Evolutionary conservation across 2,797 vertebrate genomes (phyloP).

Genomic region (Oryzias dopingdopingensis): DNA sequence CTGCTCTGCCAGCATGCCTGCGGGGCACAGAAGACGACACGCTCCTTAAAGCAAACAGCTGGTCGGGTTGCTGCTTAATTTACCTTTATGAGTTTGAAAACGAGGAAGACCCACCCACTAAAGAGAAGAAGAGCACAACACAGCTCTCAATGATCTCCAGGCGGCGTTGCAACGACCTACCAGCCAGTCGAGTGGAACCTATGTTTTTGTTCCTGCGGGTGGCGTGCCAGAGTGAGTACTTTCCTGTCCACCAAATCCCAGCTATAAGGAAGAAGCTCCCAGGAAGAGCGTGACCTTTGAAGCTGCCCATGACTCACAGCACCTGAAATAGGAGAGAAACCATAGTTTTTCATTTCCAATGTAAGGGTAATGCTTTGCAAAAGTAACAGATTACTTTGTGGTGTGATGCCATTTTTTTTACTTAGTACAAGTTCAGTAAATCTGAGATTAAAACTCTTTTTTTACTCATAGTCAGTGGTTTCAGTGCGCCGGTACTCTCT

Average conservation of each 20-base stretch:
- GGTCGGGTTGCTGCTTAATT: too few relatives aligned
- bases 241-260: constrained; percentile 90
- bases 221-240: constrained; percentile 83
- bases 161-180: constrained; percentile 81
- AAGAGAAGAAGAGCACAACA: constrained; percentile 76
- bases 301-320: constrained; percentile 82
- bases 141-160: constrained; percentile 87
- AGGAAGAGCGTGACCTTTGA: constrained; percentile 90
- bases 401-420: too few relatives aligned
- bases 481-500: too few relatives aligned
- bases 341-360: not conserved
- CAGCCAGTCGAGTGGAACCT: constrained; percentile 80
- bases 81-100: not conserved
- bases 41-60: not conserved
- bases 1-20: constrained; percentile 91
- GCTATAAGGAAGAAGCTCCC: constrained; percentile 86
- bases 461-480: too few relatives aligned
- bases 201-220: constrained; percentile 84
- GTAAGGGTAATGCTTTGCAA: too few relatives aligned
- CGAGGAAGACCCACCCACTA: constrained; percentile 80
- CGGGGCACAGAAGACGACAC: not conserved
- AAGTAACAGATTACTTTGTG: too few relatives aligned
- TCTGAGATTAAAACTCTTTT: too few relatives aligned
- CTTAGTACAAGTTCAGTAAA: too few relatives aligned
- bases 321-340: constrained; percentile 17